Conservation (phyloP, 2,797 vertebrate genomes). For the Molossus molossus region DNA sequence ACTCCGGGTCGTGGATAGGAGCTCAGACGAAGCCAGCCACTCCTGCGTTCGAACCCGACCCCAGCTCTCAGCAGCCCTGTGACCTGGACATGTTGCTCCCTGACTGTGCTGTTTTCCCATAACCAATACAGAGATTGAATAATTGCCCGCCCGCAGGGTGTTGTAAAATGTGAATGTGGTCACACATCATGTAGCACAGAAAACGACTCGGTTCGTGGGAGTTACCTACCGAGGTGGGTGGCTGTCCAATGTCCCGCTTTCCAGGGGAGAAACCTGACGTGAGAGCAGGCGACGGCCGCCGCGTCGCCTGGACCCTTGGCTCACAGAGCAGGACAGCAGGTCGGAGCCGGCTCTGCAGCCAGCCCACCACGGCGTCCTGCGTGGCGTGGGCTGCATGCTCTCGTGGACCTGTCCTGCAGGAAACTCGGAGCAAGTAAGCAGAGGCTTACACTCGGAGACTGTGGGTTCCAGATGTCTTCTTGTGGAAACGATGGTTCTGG, state of each 20-base stretch:
- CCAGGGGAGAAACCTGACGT: neutral
- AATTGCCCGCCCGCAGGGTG: neutral
- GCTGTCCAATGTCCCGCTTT: neutral
- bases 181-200: neutral
- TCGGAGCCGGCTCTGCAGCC: too few species aligned
- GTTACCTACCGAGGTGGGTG: neutral
- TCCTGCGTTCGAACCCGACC: neutral
- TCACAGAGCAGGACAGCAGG: too few species aligned
- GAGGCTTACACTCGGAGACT: neutral
- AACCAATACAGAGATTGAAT: too few species aligned
- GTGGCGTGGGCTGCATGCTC: too few species aligned
- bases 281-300: neutral
- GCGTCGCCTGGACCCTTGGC: too few species aligned
- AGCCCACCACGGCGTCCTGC: too few species aligned
- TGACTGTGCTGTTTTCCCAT: neutral
- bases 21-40: neutral
- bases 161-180: neutral
- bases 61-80: too few species aligned
- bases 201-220: neutral
- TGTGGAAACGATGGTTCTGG: neutral
- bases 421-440: neutral
- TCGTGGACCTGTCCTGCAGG: neutral
- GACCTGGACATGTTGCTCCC: too few species aligned
- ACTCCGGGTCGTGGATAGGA: neutral
- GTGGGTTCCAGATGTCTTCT: neutral